phyloP scores from a whole-genome alignment of 2,888 invertebrate species.

The Hedya salicella region DNA sequence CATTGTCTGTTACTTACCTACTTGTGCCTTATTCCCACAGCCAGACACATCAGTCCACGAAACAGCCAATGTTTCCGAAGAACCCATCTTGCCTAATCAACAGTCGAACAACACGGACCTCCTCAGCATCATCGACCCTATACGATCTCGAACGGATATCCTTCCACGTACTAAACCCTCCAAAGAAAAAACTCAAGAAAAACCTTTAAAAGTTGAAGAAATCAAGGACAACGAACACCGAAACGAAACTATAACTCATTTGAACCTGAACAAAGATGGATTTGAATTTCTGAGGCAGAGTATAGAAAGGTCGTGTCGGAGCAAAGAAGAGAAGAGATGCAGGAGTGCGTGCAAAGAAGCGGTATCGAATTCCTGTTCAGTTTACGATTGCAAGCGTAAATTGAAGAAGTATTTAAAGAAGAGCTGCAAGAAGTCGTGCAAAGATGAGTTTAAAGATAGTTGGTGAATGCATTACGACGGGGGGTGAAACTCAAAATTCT shows the following conservation, averaged over 20 bases:
- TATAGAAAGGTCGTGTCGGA: conserved; percentile 43
- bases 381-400: conserved; percentile 51
- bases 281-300: conserved; percentile 1
- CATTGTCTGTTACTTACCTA: background rate
- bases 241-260: background rate
- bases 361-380: conserved; percentile 49
- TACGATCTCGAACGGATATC: no score
- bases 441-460: conserved; percentile 46
- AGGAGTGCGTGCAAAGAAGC: conserved; percentile 54
- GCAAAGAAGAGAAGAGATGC: conserved; percentile 51
- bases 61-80: background rate
- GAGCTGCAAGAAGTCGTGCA: conserved; percentile 57
- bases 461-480: no score
- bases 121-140: no score
- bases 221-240: background rate
- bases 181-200: no score
- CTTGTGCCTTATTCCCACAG: background rate
- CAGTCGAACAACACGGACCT: background rate
- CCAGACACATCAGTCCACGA: background rate
- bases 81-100: background rate
- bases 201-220: no score
- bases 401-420: conserved; percentile 56
- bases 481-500: no score
- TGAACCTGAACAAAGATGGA: background rate
- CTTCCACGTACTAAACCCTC: no score